Base-by-base conservation (phyloP, 2,113 vertebrate species). In the Phyllostomus discolor region DNA sequence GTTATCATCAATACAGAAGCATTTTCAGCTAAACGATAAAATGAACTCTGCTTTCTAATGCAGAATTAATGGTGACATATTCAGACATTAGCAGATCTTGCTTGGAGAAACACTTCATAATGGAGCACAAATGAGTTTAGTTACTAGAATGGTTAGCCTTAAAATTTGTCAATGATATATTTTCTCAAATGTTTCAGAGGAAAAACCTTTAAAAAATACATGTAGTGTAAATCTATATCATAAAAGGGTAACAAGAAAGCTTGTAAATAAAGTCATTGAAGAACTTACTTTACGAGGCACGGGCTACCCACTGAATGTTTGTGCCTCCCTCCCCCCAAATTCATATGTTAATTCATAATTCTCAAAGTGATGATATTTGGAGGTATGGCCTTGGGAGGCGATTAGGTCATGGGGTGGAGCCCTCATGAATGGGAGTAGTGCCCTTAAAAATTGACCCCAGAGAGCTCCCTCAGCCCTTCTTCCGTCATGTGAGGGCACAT, bases 121-220 rank as follows among this genome's bases (percentile, higher is more conserved):
- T 22, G 31, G 14, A 73, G 52, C 66, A 92, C 80, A 88, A 87
- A 85, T n/a, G 57, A 26, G 57, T 38, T 83, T 20, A 79, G n/a
- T 97, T 89, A 82, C 24, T 78, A 87, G 24, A 66, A 88, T 22
- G n/a, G 26, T 54, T 95, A 92, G 69, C 12, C 15, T 66, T 62
- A 52, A 35, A 33, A 50, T 88, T 5, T 89, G 69, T 46, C 57
- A 57, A 62, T 54, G 22, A 85, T 91, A 26, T 64, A 81, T 69
- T 90, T 80, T 95, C 73, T 70, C 38, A 97, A 66, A 62, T 64
- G 41, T 86, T 73, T 88, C 78, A 82, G 79, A 89, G 62, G 38
- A 89, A 95, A 75, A 84, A 48, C 35, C 64, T 81, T 54, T 7
- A 73, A 86, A 54, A 91, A 85, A 70, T 64, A 78, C 5, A 62